These are phyloP conservation scores for Bambusicola thoracicus DNA, from an alignment of 2,113 vertebrate genomes.

Conservation along the genomic window DNA sequence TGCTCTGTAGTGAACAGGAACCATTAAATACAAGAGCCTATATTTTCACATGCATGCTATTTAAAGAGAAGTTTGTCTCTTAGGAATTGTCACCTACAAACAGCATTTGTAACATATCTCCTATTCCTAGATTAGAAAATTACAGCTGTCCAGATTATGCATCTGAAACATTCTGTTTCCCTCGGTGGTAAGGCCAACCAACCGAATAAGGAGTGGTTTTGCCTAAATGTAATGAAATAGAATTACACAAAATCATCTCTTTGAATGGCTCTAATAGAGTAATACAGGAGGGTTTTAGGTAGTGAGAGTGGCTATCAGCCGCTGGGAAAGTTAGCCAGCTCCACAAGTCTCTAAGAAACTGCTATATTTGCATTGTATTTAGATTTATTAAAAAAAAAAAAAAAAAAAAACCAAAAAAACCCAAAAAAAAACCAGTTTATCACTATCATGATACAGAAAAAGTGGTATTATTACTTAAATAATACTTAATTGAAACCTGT, in stretches of 20 bases:
- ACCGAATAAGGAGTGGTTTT: not conserved
- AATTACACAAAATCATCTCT: not conserved
- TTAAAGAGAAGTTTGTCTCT: not conserved
- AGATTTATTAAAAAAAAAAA: not conserved
- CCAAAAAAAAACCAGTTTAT: too few relatives aligned
- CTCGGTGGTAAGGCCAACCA: not conserved
- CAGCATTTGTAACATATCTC: not conserved
- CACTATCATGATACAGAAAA: not conserved
- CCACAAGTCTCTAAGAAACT: not conserved
- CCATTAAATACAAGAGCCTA: not conserved
- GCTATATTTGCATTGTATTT: not conserved
- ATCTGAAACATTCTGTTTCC: not conserved
- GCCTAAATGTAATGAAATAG: not conserved
- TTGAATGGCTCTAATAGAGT: not conserved
- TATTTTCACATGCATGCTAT: not conserved
- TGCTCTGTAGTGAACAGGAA: not conserved
- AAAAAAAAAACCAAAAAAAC: too few relatives aligned
- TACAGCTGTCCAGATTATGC: not conserved
- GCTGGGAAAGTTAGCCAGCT: constrained; percentile 22
- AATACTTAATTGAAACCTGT: not conserved
- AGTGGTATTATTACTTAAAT: not conserved
- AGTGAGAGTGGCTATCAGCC: not conserved
- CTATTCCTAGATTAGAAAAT: too few relatives aligned
- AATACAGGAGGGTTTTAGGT: not conserved
- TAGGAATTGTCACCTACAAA: not conserved